Evolutionary conservation across 2,888 invertebrate species (phyloP), one percentile per base, ranked within the genome.

Genomic region (Calameuta pallipes): DNA sequence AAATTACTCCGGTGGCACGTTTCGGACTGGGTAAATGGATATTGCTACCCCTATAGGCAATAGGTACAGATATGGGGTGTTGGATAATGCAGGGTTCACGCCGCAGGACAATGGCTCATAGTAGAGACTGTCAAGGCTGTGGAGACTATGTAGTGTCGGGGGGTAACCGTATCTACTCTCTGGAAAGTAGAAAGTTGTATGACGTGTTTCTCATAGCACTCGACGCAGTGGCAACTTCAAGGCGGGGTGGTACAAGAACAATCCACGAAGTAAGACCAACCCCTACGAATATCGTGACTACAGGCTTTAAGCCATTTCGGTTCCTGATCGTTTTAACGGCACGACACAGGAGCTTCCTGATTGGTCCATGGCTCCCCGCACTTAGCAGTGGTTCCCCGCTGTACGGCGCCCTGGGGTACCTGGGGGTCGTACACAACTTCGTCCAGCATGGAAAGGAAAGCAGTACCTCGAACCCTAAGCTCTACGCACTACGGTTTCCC

Each of bases 391-490:
- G 70, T 36, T 33, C 69, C 74, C 78, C 78, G 74, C 69, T 79
- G 78, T 80, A 56, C 75, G 81, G 79, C 81, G 81, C 84, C 82
- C 83, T 76, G 82, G 85, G 85, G 84, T 82, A 82, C 84, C 79
- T 80, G 81, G 83, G 82, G 83, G 83, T 85, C 83, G 82, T 82
- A 77, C 76, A 68, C 11, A 37, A 71, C 56, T 23, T 56, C 23
- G 56, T 23, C 2, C 56, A 79, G 36, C 76, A 41, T 77, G 69
- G 37, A 75, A 76, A 35, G 68, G 73, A 74, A 36, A 71, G 36
- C 70, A 35, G 80, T 81, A 80, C 81, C 76, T 41, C 41, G 37
- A 36, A 71, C 41, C 71, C 80, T 79, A 56, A 80, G 79, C 77
- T 71, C 79, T 79, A 75, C 68, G 77, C 76, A 75, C 75, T 71